Evolutionary conservation across 2,797 vertebrate genomes (phyloP).

Genomic region (Helostoma temminkii): DNA sequence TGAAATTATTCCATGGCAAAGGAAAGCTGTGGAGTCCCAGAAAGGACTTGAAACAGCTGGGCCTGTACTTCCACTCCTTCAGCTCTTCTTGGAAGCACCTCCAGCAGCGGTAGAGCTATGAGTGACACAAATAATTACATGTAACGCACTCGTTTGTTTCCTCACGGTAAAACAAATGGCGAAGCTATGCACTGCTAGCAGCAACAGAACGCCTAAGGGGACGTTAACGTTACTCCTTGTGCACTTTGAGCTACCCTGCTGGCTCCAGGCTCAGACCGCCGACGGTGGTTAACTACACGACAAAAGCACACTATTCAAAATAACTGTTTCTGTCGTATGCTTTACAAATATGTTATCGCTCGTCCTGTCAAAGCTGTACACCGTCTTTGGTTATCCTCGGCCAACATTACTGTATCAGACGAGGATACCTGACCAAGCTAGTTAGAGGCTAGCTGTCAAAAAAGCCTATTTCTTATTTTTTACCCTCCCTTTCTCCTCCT

Average conservation of each 20-base stretch:
- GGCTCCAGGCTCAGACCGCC: conserved; percentile 21
- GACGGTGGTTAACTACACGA: conserved; percentile 9
- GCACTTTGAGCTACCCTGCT: conserved; percentile 52
- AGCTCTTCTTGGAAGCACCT: conserved; percentile 19
- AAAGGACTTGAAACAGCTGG: conserved; percentile 26
- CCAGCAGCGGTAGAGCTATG: conserved; percentile 32
- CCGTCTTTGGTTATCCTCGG: background rate
- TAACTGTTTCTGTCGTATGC: conserved; percentile 1
- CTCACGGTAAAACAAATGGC: conserved; percentile 10
- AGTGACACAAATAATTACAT: conserved; percentile 14
- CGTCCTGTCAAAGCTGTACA: background rate
- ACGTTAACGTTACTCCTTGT: conserved; percentile 15
- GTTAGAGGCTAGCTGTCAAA: conserved; percentile 74
- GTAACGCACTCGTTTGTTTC: conserved; percentile 3
- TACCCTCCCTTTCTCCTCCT: conserved; percentile 46
- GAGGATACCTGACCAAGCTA: conserved; percentile 64
- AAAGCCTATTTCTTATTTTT: conserved; percentile 47
- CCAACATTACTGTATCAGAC: background rate
- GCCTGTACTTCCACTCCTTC: conserved; percentile 44
- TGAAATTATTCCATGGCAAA: conserved; percentile 66
- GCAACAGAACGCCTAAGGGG: conserved; percentile 11
- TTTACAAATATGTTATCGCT: background rate
- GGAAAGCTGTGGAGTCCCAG: conserved; percentile 31
- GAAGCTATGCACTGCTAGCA: background rate
- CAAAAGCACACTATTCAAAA: conserved; percentile 27